These are phyloP conservation scores for Nesidiocoris tenuis DNA, from an alignment of 2,888 invertebrate species.

Conservation along the genomic window DNA sequence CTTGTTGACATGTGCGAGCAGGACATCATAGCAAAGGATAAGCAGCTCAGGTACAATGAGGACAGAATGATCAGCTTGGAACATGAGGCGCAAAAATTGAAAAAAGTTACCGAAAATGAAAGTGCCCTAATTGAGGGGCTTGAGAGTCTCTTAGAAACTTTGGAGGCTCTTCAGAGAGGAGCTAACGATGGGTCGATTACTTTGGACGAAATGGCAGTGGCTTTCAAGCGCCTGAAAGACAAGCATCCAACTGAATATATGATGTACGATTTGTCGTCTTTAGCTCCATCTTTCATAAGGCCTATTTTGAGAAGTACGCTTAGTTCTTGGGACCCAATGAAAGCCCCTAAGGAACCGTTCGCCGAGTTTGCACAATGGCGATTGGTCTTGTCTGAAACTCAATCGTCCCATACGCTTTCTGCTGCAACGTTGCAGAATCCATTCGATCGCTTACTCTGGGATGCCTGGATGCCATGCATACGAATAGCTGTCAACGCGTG, in stretches of 20 bases:
- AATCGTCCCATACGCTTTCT: conserved; percentile 51
- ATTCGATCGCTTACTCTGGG: conserved; percentile 84
- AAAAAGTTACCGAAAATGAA: conserved; percentile 68
- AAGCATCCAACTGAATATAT: conserved; percentile 75
- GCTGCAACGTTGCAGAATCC: conserved; percentile 62
- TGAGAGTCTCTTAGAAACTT: conserved; percentile 66
- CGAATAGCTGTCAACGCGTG: conserved; percentile 64
- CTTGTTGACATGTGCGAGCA: conserved; percentile 92
- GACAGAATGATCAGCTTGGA: conserved; percentile 77
- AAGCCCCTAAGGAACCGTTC: conserved; percentile 65
- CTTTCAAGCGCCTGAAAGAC: conserved; percentile 62
- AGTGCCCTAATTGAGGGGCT: conserved; percentile 70
- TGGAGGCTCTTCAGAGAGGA: conserved; percentile 60
- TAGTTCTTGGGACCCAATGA: conserved; percentile 76
- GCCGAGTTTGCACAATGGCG: conserved; percentile 71
- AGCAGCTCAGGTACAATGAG: conserved; percentile 71
- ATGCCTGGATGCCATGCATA: conserved; percentile 84
- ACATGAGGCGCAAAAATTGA: conserved; percentile 73
- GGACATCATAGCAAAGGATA: conserved; percentile 82
- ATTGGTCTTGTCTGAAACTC: conserved; percentile 58
- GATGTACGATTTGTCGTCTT: conserved; percentile 76
- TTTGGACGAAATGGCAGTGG: conserved; percentile 61
- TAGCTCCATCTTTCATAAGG: conserved; percentile 81
- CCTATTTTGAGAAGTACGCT: conserved; percentile 77
- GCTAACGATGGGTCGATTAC: conserved; percentile 53